Conservation (phyloP, 2,888 invertebrate genomes). For the Hirtodrosophila alboralis region DNA sequence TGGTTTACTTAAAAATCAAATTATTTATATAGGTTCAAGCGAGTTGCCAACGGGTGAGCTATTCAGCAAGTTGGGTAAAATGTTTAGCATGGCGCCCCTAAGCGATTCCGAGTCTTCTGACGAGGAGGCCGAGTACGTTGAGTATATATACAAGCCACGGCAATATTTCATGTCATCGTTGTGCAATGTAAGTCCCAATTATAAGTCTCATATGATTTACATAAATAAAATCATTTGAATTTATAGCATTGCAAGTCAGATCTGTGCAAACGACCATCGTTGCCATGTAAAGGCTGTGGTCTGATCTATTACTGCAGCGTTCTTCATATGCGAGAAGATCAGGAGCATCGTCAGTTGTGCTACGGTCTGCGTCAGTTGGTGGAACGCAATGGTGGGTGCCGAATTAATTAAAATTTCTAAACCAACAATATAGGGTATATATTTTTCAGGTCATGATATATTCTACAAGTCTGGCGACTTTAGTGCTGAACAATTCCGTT, state of each 20-base stretch:
- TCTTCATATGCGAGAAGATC: constrained; percentile 87
- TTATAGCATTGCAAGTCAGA: constrained; percentile 80
- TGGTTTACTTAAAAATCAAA: background rate
- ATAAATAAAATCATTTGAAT: constrained; percentile 4
- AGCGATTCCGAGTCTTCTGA: constrained; percentile 82
- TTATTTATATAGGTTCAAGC: constrained; percentile 17
- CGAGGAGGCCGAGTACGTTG: constrained; percentile 86
- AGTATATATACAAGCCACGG: constrained; percentile 88
- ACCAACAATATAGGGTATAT: background rate
- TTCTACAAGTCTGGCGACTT: constrained; percentile 84
- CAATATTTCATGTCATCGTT: constrained; percentile 87
- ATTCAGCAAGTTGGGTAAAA: constrained; percentile 77
- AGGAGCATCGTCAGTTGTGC: constrained; percentile 87
- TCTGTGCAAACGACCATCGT: constrained; percentile 55
- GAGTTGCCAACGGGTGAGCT: constrained; percentile 64
- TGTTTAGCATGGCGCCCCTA: constrained; percentile 77
- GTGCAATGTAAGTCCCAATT: constrained; percentile 84
- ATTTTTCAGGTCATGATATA: constrained; percentile 85
- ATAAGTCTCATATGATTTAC: background rate
- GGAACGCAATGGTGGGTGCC: constrained; percentile 85
- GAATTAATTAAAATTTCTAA: too few species aligned
- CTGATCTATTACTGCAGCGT: constrained; percentile 88
- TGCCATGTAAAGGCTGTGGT: constrained; percentile 85
- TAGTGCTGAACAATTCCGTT: constrained; percentile 87
- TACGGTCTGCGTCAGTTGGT: constrained; percentile 86